Base-by-base conservation (phyloP, 2,888 invertebrate species). In the Yponomeuta malinellus region DNA sequence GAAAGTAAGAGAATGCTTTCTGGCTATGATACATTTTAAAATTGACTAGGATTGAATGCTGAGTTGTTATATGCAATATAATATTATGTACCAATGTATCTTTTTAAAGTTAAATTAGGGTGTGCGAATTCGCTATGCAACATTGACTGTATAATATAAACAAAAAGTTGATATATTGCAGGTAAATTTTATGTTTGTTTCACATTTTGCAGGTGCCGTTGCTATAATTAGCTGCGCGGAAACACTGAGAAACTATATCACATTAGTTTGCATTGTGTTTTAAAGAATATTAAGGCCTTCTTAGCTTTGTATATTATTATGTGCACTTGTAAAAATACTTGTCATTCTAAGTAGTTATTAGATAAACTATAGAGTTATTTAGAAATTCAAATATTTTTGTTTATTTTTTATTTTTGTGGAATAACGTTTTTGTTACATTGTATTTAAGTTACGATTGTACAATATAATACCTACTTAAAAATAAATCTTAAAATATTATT, bases 381-480 rank as follows among this genome's bases (percentile, higher is more conserved):
- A 83, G 78, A 86, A 85, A 85, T 87, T 88, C 80, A 78, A 85
- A 82, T 82, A 84, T 83, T 82, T 85, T 81, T 77, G 81, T 81
- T 82, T 81, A 81, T 83, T 83, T 23, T 84, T 70, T 72, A 81
- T 79, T 79, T 80, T 85, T 84, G 83, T 83, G 83, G 81, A 83
- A 84, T 85, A 83, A 81, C 83, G 85, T 83, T 87, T 90, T 89
- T 87, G 81, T 88, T 88, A 86, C 81, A 81, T 86, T 86, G 83
- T 77, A 78, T 75, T 48, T 86, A 87, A 90, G 87, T 86, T 87
- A 83, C 83, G 81, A 77, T 79, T 86, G 81, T 86, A 86, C 33
- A 70, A 72, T 66, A 72, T 64, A 71, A 72, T 4, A 23, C 23
- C 23, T 70, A 69, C 69, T 52, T 85, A 85, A 78, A 78, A 81